phyloP scores from a whole-genome alignment of 1,140 invertebrate genomes.

The Pseudachorutes palmiensis region DNA sequence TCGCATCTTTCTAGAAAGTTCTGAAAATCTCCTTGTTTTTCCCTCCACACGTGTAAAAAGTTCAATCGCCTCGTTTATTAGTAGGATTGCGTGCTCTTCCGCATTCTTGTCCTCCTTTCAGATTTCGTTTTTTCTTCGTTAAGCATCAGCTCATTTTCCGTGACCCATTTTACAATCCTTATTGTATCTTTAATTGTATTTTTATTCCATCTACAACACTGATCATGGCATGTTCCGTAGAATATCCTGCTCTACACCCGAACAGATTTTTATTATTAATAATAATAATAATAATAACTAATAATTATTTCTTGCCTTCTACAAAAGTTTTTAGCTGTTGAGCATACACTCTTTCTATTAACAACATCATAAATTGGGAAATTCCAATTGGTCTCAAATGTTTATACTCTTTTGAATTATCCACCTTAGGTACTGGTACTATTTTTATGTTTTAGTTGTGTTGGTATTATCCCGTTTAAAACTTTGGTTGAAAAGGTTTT shows the following conservation, averaged over 20 bases:
- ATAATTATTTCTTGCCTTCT: neutral
- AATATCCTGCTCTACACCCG: slow-evolving; percentile 9
- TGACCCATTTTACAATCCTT: neutral
- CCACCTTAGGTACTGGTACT: neutral
- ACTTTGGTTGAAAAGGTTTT: neutral
- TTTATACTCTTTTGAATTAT: neutral
- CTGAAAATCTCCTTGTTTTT: no score
- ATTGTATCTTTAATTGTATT: slow-evolving; percentile 5
- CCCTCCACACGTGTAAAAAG: no score
- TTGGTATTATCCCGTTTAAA: neutral
- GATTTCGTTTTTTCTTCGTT: neutral
- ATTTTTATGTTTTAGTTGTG: neutral
- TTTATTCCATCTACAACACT: neutral
- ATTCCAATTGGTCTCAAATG: slow-evolving; percentile 10
- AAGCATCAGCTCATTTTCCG: neutral
- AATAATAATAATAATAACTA: no score
- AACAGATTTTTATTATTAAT: slow-evolving; percentile 11
- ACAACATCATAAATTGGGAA: neutral
- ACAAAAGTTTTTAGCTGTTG: neutral
- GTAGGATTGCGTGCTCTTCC: no score
- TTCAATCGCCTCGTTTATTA: no score
- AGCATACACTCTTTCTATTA: neutral
- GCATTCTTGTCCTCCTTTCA: no score
- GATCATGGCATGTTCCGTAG: slow-evolving; percentile 18
- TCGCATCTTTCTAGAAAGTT: no score